Conservation (phyloP, 2,113 vertebrate genomes). For the Motacilla alba region DNA sequence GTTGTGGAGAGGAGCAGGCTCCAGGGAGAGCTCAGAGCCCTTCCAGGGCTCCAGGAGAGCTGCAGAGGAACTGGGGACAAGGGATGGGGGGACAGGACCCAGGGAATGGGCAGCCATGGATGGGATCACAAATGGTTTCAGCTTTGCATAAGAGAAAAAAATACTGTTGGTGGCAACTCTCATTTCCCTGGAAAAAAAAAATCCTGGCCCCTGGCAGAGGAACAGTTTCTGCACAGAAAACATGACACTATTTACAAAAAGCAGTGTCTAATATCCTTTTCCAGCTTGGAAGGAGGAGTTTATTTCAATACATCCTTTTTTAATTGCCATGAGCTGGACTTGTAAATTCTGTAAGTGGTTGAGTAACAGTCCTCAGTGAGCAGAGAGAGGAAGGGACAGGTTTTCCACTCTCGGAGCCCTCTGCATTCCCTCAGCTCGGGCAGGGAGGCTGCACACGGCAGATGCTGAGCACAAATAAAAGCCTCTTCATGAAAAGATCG, state of each 20-base stretch:
- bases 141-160: not conserved
- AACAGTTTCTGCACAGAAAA: slow-evolving; percentile 51
- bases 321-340: slow-evolving; percentile 70
- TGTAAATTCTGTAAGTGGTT: slow-evolving; percentile 62
- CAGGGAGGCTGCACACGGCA: not conserved
- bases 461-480: not conserved
- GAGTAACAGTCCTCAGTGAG: slow-evolving; percentile 60
- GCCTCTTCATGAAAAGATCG: not conserved
- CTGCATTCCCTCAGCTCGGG: not conserved
- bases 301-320: slow-evolving; percentile 66
- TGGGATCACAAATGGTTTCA: not conserved
- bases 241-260: slow-evolving; percentile 43
- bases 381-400: slow-evolving; percentile 34
- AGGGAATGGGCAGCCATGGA: not conserved
- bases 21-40: not conserved
- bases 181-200: slow-evolving; percentile 35
- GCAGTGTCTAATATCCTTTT: slow-evolving; percentile 51
- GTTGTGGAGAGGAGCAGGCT: not conserved
- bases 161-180: not conserved
- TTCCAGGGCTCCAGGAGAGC: not conserved
- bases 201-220: not conserved
- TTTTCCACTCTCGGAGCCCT: slow-evolving; percentile 26
- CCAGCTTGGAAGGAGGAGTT: slow-evolving; percentile 56
- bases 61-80: not conserved
- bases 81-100: not conserved